Evolutionary conservation across 2,797 vertebrate genomes (phyloP).

Genomic region (Malurus leucopterus): DNA sequence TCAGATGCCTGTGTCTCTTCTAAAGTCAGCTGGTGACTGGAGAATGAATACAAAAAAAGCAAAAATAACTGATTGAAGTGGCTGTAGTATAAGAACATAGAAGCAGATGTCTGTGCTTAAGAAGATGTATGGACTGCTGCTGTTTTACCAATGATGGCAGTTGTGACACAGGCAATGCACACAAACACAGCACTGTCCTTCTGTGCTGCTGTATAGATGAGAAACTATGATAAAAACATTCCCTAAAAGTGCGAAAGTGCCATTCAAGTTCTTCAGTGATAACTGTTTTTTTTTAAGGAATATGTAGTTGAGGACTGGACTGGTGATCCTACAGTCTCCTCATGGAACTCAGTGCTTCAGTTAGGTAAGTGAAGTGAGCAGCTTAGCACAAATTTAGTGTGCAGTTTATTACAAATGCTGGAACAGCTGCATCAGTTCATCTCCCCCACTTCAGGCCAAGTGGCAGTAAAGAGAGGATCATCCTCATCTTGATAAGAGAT

Average conservation of each 20-base stretch:
- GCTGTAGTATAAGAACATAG: not conserved
- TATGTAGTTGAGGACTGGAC: not conserved
- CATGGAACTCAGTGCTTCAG: not conserved
- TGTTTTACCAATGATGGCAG: not conserved
- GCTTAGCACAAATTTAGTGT: too few relatives aligned
- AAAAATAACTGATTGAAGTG: not conserved
- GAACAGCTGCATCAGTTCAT: not conserved
- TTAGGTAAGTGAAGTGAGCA: not conserved
- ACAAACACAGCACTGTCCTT: rapidly evolving
- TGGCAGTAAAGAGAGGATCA: not conserved
- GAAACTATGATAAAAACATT: not conserved
- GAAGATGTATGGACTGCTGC: rapidly evolving
- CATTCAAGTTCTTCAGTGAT: not conserved
- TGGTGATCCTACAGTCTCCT: not conserved
- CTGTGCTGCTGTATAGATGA: rapidly evolving
- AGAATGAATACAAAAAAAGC: not conserved
- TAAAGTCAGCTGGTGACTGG: not conserved
- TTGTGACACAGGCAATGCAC: not conserved
- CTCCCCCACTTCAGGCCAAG: not conserved
- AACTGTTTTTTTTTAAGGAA: not conserved
- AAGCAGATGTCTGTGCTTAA: not conserved
- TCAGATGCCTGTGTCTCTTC: not conserved
- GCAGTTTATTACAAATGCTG: not conserved
- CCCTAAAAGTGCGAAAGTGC: not conserved
- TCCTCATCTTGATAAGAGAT: not conserved